Conservation (phyloP, 2,113 vertebrate species). For the Neodontobutis hainanensis region DNA sequence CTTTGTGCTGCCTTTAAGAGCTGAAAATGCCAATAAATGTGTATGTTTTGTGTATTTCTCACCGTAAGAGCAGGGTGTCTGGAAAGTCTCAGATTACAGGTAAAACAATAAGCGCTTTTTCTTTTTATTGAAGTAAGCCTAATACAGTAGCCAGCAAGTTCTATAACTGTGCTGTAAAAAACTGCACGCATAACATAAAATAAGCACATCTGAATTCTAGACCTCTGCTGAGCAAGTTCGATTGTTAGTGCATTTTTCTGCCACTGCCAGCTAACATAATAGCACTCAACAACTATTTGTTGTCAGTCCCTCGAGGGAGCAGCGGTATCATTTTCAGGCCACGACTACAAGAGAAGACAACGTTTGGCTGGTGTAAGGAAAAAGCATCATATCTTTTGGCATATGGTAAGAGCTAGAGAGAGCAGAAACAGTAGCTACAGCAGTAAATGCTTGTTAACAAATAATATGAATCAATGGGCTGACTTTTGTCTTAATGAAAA, state of each 20-base stretch:
- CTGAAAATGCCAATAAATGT: slow-evolving; percentile 1
- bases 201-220: no score
- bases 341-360: slow-evolving; percentile 7
- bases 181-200: no score
- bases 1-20: no score
- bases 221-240: no score
- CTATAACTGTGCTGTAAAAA: no score
- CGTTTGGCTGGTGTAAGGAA: neutral
- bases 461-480: no score
- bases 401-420: no score
- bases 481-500: no score
- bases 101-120: neutral
- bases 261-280: neutral
- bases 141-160: neutral
- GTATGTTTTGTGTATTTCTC: slow-evolving; percentile 14
- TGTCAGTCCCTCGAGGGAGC: neutral
- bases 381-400: no score
- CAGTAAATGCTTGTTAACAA: no score
- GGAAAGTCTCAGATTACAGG: slow-evolving; percentile 9
- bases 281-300: slow-evolving; percentile 10
- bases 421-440: no score
- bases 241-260: neutral
- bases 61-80: neutral
- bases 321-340: neutral
- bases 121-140: neutral